phyloP scores from a whole-genome alignment of 2,797 vertebrate species.

The Ctenosaura bakeri region DNA sequence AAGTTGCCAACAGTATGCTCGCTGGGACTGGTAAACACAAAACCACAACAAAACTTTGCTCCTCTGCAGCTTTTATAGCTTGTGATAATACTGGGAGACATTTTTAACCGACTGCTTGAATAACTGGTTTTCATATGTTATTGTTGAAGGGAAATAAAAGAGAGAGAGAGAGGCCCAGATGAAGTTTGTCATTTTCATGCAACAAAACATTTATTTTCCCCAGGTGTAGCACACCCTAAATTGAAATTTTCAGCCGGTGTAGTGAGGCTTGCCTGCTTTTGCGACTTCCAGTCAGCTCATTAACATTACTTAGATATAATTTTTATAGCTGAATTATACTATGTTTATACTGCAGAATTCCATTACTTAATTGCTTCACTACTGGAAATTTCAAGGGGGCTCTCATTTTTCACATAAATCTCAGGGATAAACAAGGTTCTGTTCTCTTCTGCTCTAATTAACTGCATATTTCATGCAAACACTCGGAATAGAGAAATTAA shows the following conservation, averaged over 20 bases:
- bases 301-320: constrained; percentile 74
- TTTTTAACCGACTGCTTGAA: not conserved
- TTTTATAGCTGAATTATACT: constrained; percentile 67
- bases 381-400: constrained; percentile 76
- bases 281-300: constrained; percentile 72
- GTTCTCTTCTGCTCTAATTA: constrained; percentile 72
- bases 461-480: constrained; percentile 66
- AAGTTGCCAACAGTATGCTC: not conserved
- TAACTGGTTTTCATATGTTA: fast-evolving
- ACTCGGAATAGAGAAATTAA: constrained; percentile 62
- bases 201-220: constrained; percentile 28
- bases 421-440: constrained; percentile 66
- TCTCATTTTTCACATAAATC: constrained; percentile 73
- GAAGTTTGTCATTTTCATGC: not conserved
- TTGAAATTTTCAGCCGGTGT: constrained; percentile 55
- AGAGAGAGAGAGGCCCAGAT: too few relatives aligned
- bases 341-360: constrained; percentile 71
- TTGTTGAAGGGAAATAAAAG: fast-evolving
- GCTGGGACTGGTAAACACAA: not conserved
- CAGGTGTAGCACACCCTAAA: constrained; percentile 42
- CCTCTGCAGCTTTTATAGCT: not conserved
- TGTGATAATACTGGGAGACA: not conserved
- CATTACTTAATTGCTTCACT: constrained; percentile 76
- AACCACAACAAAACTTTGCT: not conserved
- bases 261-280: constrained; percentile 60